Conservation (phyloP, 2,888 invertebrate species). For the Drosophila cognata region DNA sequence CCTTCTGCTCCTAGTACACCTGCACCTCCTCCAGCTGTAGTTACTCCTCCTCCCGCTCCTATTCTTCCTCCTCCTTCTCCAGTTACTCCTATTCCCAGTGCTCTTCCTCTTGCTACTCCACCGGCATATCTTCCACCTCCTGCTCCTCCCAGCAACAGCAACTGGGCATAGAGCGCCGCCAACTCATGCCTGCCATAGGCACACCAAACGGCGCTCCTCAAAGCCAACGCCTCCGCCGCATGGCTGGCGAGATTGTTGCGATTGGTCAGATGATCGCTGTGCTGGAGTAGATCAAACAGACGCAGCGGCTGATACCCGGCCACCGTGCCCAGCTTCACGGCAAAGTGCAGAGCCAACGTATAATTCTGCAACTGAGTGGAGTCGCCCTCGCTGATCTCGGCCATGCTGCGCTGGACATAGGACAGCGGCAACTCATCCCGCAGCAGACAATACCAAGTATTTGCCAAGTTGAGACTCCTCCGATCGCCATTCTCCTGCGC, state of each 20-base stretch:
- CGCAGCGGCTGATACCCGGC: constrained; percentile 83
- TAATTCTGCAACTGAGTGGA: constrained; percentile 90
- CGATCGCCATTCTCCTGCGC: constrained; percentile 95
- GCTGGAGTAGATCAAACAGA: constrained; percentile 90
- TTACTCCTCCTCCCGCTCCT: not conserved
- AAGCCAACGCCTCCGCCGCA: constrained; percentile 91
- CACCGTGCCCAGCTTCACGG: constrained; percentile 90
- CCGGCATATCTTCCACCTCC: constrained; percentile 86
- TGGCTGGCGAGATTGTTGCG: constrained; percentile 93
- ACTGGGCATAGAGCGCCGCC: constrained; percentile 92
- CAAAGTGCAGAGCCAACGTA: constrained; percentile 90
- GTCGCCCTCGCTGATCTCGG: constrained; percentile 83
- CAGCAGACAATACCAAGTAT: constrained; percentile 91
- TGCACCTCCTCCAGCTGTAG: not conserved
- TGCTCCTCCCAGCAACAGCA: constrained; percentile 85
- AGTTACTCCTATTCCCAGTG: not conserved
- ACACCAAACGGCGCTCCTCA: constrained; percentile 94
- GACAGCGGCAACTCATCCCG: constrained; percentile 79
- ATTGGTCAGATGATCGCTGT: constrained; percentile 94
- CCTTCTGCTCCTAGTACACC: not conserved
- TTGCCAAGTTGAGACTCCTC: constrained; percentile 93
- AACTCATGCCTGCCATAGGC: constrained; percentile 95
- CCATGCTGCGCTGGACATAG: constrained; percentile 83
- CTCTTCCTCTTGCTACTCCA: not conserved
- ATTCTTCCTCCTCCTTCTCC: not conserved